Conservation (phyloP, 2,888 invertebrate genomes). For the Ypsolopha sequella region DNA sequence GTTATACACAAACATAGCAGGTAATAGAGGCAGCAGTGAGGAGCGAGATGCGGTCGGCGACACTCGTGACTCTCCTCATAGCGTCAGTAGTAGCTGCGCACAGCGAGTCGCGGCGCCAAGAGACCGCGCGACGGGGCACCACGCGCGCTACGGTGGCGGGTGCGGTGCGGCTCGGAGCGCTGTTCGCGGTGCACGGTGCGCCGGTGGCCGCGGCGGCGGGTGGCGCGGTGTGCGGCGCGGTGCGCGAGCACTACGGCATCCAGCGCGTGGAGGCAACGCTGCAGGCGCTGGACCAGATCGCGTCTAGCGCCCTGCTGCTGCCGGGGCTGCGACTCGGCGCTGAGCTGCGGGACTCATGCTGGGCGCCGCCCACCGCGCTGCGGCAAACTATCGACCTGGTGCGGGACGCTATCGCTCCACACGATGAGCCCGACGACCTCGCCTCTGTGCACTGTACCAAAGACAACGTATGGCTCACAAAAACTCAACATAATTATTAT, state of each 20-base stretch:
- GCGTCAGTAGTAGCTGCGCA: slow-evolving; percentile 37
- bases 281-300: slow-evolving; percentile 74
- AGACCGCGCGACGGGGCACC: slow-evolving; percentile 8
- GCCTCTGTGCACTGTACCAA: too few species aligned
- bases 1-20: too few species aligned
- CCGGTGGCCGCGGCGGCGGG: slow-evolving; percentile 28
- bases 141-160: slow-evolving; percentile 27
- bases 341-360: slow-evolving; percentile 84
- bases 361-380: slow-evolving; percentile 84
- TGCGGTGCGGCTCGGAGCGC: slow-evolving; percentile 69
- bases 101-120: too few species aligned
- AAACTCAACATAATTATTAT: too few species aligned
- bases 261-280: slow-evolving; percentile 77
- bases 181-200: slow-evolving; percentile 70
- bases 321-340: slow-evolving; percentile 71
- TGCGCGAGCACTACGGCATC: slow-evolving; percentile 82
- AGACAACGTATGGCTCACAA: too few species aligned
- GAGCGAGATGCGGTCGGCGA: too few species aligned
- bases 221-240: slow-evolving; percentile 33
- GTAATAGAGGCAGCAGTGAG: too few species aligned
- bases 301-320: slow-evolving; percentile 67
- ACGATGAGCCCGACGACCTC: slow-evolving; percentile 7
- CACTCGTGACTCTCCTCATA: slow-evolving; percentile 12
- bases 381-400: slow-evolving; percentile 84
- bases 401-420: slow-evolving; percentile 73